Base-by-base conservation (phyloP, 2,113 vertebrate genomes). In the Enhydra lutris region DNA sequence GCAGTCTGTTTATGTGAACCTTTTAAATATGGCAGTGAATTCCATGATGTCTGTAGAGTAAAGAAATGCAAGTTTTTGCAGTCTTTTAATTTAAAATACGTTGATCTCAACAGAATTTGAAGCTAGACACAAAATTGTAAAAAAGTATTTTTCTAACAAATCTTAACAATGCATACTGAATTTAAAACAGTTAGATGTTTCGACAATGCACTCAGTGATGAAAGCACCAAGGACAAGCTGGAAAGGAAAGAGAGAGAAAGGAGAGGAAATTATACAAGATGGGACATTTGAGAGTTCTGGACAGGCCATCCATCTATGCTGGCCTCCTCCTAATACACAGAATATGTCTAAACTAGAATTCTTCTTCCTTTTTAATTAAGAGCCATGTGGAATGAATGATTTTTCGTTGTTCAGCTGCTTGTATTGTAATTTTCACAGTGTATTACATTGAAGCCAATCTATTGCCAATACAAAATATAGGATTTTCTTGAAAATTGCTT, bases 11-110 rank as follows among this genome's bases (percentile, higher is more conserved):
- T 69, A 80, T 55, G 65, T 14, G 24, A 63, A 12, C 39, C 17
- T 88, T 91, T 74, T 42, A 97, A 91, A 85, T 78, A 34, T 17
- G 57, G 45, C 42, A 83, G 3, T 86, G 82, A 91, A 89, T 36
- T 61, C 42, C 47, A 89, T 34, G 6, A 69, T 76, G 73, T 59
- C 57, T 76, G 42, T 69, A 86, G 55, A 69, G n/a, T 79, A 88
- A 69, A 92, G 20, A 86, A 65, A 74, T 80, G 26, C 42, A 96
- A 21, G 0, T 18, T 80, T 94, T 93, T 97, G 2, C 18, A 9
- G 23, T 14, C 21, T 47, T 95, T 88, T 47, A 82, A 82, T 55
- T 84, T 95, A 80, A 92, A 96, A 91, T 95, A 95, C 89, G n/a
- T 89, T 82, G 20, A 74, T 67, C 55, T 65, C 52, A 79, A 91